Percentiles rank a stretch among this genome's conserved stretches.
phyloP scores from a whole-genome alignment of 2,113 vertebrate species.

The Brachionichthys hirsutus region DNA sequence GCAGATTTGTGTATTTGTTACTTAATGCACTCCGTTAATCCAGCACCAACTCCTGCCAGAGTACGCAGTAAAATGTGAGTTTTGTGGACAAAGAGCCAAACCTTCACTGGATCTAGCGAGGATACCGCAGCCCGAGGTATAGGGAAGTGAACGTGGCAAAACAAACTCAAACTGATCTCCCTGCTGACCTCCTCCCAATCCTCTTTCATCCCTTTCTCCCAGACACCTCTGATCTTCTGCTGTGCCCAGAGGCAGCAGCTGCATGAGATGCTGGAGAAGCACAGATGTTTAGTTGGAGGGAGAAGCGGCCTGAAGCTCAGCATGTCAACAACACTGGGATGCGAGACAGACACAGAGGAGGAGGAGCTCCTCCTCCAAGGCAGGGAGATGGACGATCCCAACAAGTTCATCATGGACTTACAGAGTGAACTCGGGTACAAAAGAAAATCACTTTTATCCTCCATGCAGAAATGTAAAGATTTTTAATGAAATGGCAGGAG shows the following conservation, averaged over 20 bases:
- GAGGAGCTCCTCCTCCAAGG: constrained; percentile 19
- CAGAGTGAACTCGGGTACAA: constrained; percentile 22
- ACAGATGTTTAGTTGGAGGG: constrained; percentile 27
- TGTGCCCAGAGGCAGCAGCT: constrained; percentile 53
- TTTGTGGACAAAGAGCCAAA: constrained; percentile 52
- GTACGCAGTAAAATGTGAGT: constrained; percentile 52
- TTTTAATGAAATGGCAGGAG: not conserved
- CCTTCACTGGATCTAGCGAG: constrained; percentile 44
- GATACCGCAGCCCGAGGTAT: constrained; percentile 45
- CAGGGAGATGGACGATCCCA: constrained; percentile 26
- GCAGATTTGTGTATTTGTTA: too few relatives aligned
- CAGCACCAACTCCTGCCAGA: constrained; percentile 21
- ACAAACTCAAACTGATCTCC: not conserved
- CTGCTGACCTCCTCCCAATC: not conserved
- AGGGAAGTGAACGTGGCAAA: not conserved
- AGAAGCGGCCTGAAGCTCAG: not conserved
- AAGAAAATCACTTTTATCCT: not conserved
- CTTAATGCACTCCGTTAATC: constrained; percentile 4
- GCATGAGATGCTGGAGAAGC: constrained; percentile 42
- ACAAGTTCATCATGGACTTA: constrained; percentile 18
- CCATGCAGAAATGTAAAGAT: not conserved
- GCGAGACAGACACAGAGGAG: not conserved
- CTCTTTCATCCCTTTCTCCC: not conserved
- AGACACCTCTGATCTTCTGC: constrained; percentile 51
- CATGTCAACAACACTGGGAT: not conserved